Percentiles rank a stretch among this genome's conserved stretches.
phyloP scores from a whole-genome alignment of 2,113 vertebrate genomes.

The Eolophus roseicapilla region DNA sequence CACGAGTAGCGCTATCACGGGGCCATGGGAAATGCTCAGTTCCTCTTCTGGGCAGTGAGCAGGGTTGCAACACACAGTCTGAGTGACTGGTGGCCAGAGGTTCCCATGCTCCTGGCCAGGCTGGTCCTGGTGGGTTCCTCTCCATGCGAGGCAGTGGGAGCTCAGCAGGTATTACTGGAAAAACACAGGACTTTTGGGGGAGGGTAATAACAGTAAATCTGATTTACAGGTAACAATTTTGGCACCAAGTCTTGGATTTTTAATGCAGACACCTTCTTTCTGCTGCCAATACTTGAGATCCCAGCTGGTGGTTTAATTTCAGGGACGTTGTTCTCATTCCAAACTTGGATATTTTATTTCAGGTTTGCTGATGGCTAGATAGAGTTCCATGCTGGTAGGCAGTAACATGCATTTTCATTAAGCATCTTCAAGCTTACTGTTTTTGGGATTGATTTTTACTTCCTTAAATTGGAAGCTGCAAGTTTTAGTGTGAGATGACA shows the following conservation, averaged over 20 bases:
- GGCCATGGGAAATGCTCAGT: fast-evolving
- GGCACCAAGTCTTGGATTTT: background rate
- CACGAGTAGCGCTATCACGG: background rate
- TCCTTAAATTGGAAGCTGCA: background rate
- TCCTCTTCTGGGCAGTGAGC: background rate
- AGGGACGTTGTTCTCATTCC: background rate
- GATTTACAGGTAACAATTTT: background rate
- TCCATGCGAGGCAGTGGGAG: fast-evolving
- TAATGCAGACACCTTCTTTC: background rate
- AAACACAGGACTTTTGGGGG: fast-evolving
- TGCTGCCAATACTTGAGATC: background rate
- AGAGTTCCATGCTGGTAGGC: fast-evolving
- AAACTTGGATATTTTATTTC: background rate
- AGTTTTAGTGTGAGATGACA: background rate
- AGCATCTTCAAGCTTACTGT: background rate
- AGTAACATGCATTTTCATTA: background rate
- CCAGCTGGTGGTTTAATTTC: background rate
- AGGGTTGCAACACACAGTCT: background rate
- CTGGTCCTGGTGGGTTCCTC: fast-evolving
- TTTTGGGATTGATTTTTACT: background rate
- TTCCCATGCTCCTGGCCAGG: background rate
- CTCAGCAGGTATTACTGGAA: background rate
- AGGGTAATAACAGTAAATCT: background rate
- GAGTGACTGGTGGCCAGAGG: background rate
- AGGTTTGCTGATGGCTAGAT: background rate